Evolutionary conservation across 2,888 invertebrate species (phyloP), one percentile per base, ranked within the genome.

Genomic region (Scaptodrosophila latifasciaeformis): DNA sequence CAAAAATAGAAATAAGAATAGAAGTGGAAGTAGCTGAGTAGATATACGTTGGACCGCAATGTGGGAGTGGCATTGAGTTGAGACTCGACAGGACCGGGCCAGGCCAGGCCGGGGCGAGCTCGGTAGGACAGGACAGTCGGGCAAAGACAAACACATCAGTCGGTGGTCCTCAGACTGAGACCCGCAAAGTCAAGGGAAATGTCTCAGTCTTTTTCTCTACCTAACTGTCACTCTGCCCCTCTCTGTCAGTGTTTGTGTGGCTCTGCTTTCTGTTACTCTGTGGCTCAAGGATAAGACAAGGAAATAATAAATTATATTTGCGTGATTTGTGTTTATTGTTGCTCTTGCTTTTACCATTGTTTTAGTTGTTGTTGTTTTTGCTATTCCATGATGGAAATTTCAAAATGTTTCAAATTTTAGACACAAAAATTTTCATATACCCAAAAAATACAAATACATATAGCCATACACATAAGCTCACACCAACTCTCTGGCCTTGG

Each of bases 261-360:
- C 34, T 29, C 10, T 37, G 49, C 13, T 9, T 47, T 24, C 24
- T 24, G 37, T 12, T 17, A 12, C 27, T 35, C 75, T 76, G 75
- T 64, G 71, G 76, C 79, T 75, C 81, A 81, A 68, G 75, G 75
- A 76, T 76, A 76, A 76, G 71, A 68, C 81, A 59, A 67, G 45
- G 67, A 75, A 74, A 76, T 76, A 76, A 76, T 76, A 76, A 76
- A 76, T 76, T 76, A 76, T 76, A 78, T 81, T 76, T 75, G 63
- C 70, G 67, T 79, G 77, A 75, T 80, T 75, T 80, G 78, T 80
- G 49, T 68, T 76, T 59, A 67, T 67, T 63, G 61, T 67, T 60
- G 57, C 65, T 62, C 56, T 53, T 61, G 34, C 47, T 31, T 21
- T 47, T 29, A 64, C 65, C 55, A 67, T 70, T 59, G 12, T 34